phyloP scores from a whole-genome alignment of 2,888 invertebrate genomes.

The Boloria euphrosyne region DNA sequence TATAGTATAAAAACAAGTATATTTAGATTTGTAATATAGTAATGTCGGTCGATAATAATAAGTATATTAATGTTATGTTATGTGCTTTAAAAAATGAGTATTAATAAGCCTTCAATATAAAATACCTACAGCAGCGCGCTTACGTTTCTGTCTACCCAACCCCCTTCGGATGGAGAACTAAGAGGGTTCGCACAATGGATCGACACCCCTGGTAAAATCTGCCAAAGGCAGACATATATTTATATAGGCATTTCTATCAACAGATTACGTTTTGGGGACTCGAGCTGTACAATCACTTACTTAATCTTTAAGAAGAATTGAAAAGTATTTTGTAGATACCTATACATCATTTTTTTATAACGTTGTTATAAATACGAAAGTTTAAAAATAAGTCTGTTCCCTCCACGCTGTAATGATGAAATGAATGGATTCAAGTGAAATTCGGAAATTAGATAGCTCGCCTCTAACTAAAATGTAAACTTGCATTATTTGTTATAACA shows the following conservation, averaged over 20 bases:
- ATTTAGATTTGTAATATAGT: no score
- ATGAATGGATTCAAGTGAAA: no score
- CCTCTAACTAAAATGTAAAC: no score
- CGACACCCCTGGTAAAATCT: slow-evolving; percentile 68
- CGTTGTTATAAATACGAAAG: neutral
- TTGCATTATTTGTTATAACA: no score
- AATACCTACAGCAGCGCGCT: slow-evolving; percentile 15
- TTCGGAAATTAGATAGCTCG: no score
- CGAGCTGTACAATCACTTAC: slow-evolving; percentile 27
- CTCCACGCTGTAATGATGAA: no score
- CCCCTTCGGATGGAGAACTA: slow-evolving; percentile 65
- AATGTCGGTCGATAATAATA: no score
- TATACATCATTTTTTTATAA: neutral
- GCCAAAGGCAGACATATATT: slow-evolving; percentile 46
- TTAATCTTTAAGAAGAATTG: slow-evolving; percentile 25
- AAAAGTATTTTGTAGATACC: slow-evolving; percentile 3
- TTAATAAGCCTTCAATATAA: neutral
- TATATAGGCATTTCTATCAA: slow-evolving; percentile 32
- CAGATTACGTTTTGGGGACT: slow-evolving; percentile 29
- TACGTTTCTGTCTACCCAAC: slow-evolving; percentile 42
- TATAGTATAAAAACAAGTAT: no score
- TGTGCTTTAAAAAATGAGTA: neutral
- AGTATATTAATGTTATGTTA: neutral
- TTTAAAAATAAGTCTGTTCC: neutral
- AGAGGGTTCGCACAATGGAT: slow-evolving; percentile 78